These are phyloP conservation scores for Drosophila ananassae DNA, from an alignment of 1,140 invertebrate species.

Conservation along the genomic window DNA sequence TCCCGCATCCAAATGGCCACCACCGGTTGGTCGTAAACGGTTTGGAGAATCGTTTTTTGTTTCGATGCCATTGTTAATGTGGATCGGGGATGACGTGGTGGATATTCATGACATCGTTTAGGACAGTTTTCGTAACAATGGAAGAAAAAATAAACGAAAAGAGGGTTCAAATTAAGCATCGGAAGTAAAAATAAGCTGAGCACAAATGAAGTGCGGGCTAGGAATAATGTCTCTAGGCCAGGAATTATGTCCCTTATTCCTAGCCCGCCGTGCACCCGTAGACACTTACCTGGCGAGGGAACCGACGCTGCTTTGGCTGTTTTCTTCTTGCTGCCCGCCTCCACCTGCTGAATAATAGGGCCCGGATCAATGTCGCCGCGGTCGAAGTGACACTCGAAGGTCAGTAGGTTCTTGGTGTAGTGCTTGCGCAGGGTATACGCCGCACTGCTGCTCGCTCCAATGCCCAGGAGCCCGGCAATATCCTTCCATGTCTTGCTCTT, in stretches of 20 bases:
- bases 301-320: slow-evolving; percentile 92
- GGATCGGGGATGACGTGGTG: slow-evolving; percentile 8
- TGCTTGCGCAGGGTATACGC: slow-evolving; percentile 98
- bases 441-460: slow-evolving; percentile 97
- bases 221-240: not conserved
- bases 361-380: slow-evolving; percentile 97
- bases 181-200: not conserved
- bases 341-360: slow-evolving; percentile 97
- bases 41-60: slow-evolving; percentile 7
- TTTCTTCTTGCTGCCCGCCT: slow-evolving; percentile 95
- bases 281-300: slow-evolving; percentile 90
- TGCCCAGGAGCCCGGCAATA: slow-evolving; percentile 95
- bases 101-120: not conserved
- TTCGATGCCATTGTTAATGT: not conserved
- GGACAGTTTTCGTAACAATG: not conserved
- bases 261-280: not conserved
- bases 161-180: slow-evolving; percentile 49
- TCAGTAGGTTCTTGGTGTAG: slow-evolving; percentile 97
- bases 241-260: not conserved
- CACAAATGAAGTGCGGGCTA: too few species aligned
- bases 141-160: slow-evolving; percentile 18
- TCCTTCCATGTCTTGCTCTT: slow-evolving; percentile 99
- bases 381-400: slow-evolving; percentile 98
- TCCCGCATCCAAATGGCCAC: slow-evolving; percentile 79
- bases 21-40: slow-evolving; percentile 69